These are phyloP conservation scores for Synergus japonicus DNA, from an alignment of 2,888 invertebrate species.

Conservation along the genomic window DNA sequence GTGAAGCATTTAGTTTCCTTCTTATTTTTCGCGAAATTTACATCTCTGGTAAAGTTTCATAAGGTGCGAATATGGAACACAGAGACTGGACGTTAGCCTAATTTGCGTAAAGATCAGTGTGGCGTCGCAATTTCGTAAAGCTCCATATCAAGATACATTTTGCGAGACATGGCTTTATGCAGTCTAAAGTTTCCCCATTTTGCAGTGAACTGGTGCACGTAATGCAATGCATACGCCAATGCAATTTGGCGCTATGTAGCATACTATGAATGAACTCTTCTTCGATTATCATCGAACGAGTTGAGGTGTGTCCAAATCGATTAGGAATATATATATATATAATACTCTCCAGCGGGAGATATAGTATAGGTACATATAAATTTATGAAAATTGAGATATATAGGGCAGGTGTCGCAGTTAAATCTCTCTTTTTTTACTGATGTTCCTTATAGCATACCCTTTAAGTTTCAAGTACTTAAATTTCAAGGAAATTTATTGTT, in stretches of 20 bases:
- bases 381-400: background rate
- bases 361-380: background rate
- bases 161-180: conserved; percentile 48
- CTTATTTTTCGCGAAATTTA: conserved; percentile 32
- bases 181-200: conserved; percentile 67
- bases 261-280: conserved; percentile 53
- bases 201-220: conserved; percentile 71
- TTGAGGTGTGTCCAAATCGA: conserved; percentile 49
- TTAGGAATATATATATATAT: background rate
- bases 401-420: no score
- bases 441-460: no score
- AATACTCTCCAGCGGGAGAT: no score
- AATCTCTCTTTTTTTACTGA: no score
- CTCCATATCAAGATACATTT: conserved; percentile 57
- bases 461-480: no score
- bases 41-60: conserved; percentile 17
- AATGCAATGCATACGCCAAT: conserved; percentile 66
- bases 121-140: conserved; percentile 37
- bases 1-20: conserved; percentile 26
- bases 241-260: conserved; percentile 52
- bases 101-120: conserved; percentile 37
- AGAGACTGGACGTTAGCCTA: conserved; percentile 31
- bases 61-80: conserved; percentile 5
- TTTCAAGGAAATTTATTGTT: no score
- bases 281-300: conserved; percentile 50